Evolutionary conservation across 2,888 invertebrate species (phyloP).

Genomic region (Hemistola chrysoprasaria): DNA sequence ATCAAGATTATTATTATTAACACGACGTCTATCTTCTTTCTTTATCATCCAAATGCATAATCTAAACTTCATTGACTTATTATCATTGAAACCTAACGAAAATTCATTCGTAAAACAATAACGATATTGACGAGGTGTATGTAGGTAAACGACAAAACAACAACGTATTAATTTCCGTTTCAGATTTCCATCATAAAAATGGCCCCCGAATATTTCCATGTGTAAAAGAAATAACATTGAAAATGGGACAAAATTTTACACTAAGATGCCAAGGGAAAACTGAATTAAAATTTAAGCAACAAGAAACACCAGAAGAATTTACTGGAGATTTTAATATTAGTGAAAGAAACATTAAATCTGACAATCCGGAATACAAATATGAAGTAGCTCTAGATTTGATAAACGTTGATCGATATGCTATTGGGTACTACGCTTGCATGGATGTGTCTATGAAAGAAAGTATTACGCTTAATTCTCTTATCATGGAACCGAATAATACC

Average conservation of each 20-base stretch:
- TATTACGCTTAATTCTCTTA: constrained; percentile 48
- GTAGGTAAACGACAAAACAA: no score
- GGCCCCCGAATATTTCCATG: constrained; percentile 61
- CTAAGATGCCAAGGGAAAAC: constrained; percentile 57
- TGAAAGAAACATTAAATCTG: constrained; percentile 28
- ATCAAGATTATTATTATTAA: no score
- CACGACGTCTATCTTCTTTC: no score
- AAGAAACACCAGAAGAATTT: constrained; percentile 58
- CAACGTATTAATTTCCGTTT: constrained; percentile 44
- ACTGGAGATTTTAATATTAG: constrained; percentile 39
- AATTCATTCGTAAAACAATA: no score
- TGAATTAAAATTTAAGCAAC: constrained; percentile 56
- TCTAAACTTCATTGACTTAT: no score
- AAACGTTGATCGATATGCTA: constrained; percentile 67
- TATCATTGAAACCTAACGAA: no score
- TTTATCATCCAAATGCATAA: no score
- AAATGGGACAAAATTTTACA: constrained; percentile 65
- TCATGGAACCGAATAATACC: constrained; percentile 59
- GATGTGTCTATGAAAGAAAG: constrained; percentile 56
- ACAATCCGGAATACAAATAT: constrained; percentile 51
- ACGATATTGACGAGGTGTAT: no score
- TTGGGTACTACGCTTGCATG: constrained; percentile 82
- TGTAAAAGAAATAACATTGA: constrained; percentile 59
- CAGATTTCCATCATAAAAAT: constrained; percentile 57
- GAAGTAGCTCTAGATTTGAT: constrained; percentile 69